A percentile compares a stretch with the other conserved stretches of the same genome.
These are phyloP conservation scores for Solea senegalensis DNA, from an alignment of 2,113 vertebrate species.

Conservation along the genomic window DNA sequence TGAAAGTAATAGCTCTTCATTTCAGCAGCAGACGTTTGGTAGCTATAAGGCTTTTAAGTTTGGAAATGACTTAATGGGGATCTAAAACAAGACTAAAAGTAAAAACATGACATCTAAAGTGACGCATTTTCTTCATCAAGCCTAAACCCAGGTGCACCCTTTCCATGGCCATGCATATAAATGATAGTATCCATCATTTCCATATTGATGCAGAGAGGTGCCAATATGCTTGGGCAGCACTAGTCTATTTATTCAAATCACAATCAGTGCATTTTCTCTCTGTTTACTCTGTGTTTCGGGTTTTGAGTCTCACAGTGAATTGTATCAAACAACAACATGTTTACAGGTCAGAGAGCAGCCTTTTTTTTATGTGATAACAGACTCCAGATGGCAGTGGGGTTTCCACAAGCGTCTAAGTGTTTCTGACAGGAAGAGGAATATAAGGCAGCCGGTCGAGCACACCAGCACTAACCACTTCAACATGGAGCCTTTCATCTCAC, in stretches of 20 bases:
- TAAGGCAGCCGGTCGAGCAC: slow-evolving; percentile 47
- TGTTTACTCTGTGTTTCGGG: slow-evolving; percentile 35
- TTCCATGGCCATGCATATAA: slow-evolving; percentile 33
- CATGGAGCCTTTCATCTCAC: slow-evolving; percentile 71
- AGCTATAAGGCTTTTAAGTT: slow-evolving; percentile 47
- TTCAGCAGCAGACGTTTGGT: slow-evolving; percentile 31
- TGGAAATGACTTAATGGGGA: slow-evolving; percentile 44
- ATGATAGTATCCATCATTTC: not conserved
- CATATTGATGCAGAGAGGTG: slow-evolving; percentile 16
- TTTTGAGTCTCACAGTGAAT: slow-evolving; percentile 45
- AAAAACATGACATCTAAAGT: slow-evolving; percentile 32
- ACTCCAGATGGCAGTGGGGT: slow-evolving; percentile 50
- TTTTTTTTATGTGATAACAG: slow-evolving; percentile 69
- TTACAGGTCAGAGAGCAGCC: slow-evolving; percentile 55
- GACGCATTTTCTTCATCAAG: slow-evolving; percentile 44
- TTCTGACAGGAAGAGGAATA: slow-evolving; percentile 67
- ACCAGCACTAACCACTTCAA: slow-evolving; percentile 63
- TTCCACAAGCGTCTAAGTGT: slow-evolving; percentile 63
- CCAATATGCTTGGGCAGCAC: slow-evolving; percentile 7
- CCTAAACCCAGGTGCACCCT: slow-evolving; percentile 30
- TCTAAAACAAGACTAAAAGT: slow-evolving; percentile 34
- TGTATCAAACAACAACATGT: slow-evolving; percentile 49
- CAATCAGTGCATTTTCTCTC: slow-evolving; percentile 35
- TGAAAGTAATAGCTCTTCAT: slow-evolving; percentile 58
- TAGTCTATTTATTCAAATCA: slow-evolving; percentile 34